Percentiles rank a stretch among this genome's conserved stretches.
phyloP scores from a whole-genome alignment of 2,797 vertebrate genomes.

The Pseudomugil tenellus region DNA sequence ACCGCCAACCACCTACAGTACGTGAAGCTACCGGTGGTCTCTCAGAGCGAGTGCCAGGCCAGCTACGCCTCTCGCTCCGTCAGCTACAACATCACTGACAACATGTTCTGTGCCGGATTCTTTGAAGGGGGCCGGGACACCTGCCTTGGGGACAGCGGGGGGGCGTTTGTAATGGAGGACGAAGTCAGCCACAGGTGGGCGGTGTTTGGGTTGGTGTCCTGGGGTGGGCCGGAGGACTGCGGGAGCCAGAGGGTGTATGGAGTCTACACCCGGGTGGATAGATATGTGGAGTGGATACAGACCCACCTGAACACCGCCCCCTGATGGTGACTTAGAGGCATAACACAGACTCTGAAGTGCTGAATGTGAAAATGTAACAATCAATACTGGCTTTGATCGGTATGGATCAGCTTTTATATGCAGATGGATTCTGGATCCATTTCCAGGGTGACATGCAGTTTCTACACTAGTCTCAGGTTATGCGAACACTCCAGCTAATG shows the following conservation, averaged over 20 bases:
- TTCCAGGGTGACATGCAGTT: no score
- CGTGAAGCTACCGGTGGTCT: conserved; percentile 92
- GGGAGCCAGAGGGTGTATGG: conserved; percentile 95
- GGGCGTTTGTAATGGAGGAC: conserved; percentile 90
- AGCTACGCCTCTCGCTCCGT: conserved; percentile 91
- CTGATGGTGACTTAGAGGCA: conserved; percentile 12
- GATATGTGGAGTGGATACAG: conserved; percentile 89
- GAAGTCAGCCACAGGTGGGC: conserved; percentile 84
- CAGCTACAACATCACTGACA: conserved; percentile 92
- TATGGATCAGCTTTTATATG: no score
- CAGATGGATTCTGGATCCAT: no score
- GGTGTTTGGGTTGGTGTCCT: conserved; percentile 93
- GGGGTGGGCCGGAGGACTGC: conserved; percentile 95
- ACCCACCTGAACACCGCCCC: conserved; percentile 69
- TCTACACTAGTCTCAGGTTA: no score
- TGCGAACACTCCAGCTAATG: no score
- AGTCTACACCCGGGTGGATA: conserved; percentile 93
- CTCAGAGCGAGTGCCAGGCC: conserved; percentile 88
- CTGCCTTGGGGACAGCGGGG: conserved; percentile 95
- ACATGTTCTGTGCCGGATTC: conserved; percentile 98
- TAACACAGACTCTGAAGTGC: no score
- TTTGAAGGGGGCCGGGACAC: conserved; percentile 93
- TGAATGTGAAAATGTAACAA: no score
- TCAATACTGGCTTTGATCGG: no score
- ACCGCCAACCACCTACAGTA: conserved; percentile 91